These are phyloP conservation scores for Cyanocitta stelleri DNA, from an alignment of 2,113 vertebrate genomes.

Conservation along the genomic window DNA sequence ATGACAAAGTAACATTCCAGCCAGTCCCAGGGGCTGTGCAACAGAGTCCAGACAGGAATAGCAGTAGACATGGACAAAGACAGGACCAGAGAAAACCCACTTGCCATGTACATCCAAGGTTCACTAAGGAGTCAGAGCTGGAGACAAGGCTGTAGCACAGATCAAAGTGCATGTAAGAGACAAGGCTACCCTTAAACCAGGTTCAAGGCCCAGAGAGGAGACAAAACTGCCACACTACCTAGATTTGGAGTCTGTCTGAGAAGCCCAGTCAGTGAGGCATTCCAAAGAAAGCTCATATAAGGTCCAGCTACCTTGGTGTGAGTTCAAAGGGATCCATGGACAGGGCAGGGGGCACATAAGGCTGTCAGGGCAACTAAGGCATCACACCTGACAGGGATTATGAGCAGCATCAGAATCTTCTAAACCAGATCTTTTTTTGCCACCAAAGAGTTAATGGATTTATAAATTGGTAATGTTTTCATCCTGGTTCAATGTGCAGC, in stretches of 20 bases:
- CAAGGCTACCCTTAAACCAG: not conserved
- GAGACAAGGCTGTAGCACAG: not conserved
- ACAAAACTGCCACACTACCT: not conserved
- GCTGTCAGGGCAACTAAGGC: not conserved
- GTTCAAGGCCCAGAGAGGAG: not conserved
- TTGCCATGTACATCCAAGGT: not conserved
- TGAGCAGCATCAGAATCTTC: not conserved
- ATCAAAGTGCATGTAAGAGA: not conserved
- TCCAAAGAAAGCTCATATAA: not conserved
- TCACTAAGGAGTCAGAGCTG: not conserved
- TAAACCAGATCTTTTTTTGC: not conserved
- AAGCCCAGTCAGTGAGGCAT: not conserved
- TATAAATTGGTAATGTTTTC: not conserved
- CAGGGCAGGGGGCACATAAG: fast-evolving
- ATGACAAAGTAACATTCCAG: not conserved
- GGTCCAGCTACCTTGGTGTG: not conserved
- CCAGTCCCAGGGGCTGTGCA: not conserved
- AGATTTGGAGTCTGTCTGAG: not conserved
- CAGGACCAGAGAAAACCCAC: not conserved
- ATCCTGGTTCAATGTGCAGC: not conserved
- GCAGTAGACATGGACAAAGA: not conserved
- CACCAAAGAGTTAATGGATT: not conserved
- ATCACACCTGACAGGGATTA: not conserved
- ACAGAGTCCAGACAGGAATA: not conserved
- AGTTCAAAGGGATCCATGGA: not conserved